Evolutionary conservation across 2,113 vertebrate species (phyloP).

Genomic region (Paralichthys olivaceus): DNA sequence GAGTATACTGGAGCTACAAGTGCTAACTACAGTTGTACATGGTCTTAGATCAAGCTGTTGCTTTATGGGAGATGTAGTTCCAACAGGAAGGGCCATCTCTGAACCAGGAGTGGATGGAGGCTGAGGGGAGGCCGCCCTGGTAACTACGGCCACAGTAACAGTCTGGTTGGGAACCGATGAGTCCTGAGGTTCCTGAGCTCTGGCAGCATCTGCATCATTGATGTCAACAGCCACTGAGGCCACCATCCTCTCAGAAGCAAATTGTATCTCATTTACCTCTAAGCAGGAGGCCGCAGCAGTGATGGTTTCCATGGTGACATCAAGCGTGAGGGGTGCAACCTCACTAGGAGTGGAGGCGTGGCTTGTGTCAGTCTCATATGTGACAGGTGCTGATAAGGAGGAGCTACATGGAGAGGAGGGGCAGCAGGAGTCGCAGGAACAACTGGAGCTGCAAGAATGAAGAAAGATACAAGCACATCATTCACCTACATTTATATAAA

Average conservation of each 20-base stretch:
- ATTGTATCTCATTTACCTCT: slow-evolving; percentile 11
- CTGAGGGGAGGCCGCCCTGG: slow-evolving; percentile 41
- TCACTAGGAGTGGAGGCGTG: slow-evolving; percentile 81
- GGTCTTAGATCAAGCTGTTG: slow-evolving; percentile 37
- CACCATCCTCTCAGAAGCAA: slow-evolving; percentile 9
- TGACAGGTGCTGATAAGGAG: slow-evolving; percentile 83
- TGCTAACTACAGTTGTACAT: slow-evolving; percentile 18
- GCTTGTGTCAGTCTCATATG: slow-evolving; percentile 87
- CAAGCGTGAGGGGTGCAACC: slow-evolving; percentile 52
- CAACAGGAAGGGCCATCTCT: slow-evolving; percentile 29
- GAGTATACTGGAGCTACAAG: slow-evolving; percentile 39
- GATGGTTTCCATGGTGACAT: slow-evolving; percentile 60
- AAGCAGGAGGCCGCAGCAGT: slow-evolving; percentile 32
- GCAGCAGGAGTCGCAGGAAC: slow-evolving; percentile 90
- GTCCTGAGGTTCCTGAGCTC: slow-evolving; percentile 15
- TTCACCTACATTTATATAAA: too few relatives aligned
- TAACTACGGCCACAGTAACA: slow-evolving; percentile 59
- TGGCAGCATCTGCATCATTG: not conserved
- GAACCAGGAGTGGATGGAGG: slow-evolving; percentile 27
- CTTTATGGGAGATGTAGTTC: slow-evolving; percentile 45
- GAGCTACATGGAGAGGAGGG: slow-evolving; percentile 88
- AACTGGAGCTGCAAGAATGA: slow-evolving; percentile 80
- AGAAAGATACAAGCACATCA: too few relatives aligned
- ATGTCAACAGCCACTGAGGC: slow-evolving; percentile 14
- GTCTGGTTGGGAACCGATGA: slow-evolving; percentile 35